These are phyloP conservation scores for Phenacoccus solenopsis DNA, from an alignment of 1,140 invertebrate genomes.

Conservation along the genomic window DNA sequence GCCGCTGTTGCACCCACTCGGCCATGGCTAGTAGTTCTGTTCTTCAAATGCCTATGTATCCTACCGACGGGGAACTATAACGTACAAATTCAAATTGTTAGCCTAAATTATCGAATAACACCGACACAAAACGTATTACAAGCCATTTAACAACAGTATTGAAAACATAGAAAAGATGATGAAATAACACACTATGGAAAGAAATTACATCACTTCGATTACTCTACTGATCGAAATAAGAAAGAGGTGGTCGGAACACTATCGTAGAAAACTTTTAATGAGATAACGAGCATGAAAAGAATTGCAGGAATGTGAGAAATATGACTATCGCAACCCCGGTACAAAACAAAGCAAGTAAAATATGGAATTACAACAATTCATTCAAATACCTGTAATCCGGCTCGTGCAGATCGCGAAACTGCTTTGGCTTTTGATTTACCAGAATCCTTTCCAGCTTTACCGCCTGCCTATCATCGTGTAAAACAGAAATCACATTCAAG, in stretches of 20 bases:
- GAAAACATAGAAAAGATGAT: not conserved
- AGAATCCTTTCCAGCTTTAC: slow-evolving; percentile 99
- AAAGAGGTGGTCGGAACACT: too few species aligned
- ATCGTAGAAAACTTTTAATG: too few species aligned
- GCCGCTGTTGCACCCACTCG: slow-evolving; percentile 97
- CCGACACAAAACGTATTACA: too few species aligned
- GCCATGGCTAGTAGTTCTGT: slow-evolving; percentile 95
- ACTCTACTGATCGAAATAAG: too few species aligned
- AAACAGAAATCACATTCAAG: too few species aligned
- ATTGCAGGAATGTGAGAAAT: too few species aligned
- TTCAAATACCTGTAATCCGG: slow-evolving; percentile 79
- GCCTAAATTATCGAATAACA: not conserved
- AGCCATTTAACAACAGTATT: too few species aligned
- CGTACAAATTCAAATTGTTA: slow-evolving; percentile 12
- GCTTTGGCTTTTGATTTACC: slow-evolving; percentile 99
- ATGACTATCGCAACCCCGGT: too few species aligned
- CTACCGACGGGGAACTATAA: slow-evolving; percentile 95
- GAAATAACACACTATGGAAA: too few species aligned
- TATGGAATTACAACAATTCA: not conserved
- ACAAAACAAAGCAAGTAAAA: too few species aligned
- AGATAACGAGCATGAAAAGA: too few species aligned
- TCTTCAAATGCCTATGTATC: slow-evolving; percentile 98
- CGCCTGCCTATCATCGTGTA: slow-evolving; percentile 85
- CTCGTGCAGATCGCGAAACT: slow-evolving; percentile 91
- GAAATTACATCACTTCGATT: not conserved